Percentiles rank a stretch among this genome's conserved stretches.
Evolutionary conservation across 2,797 vertebrate species (phyloP).

Genomic region (Pipistrellus pipistrellus): DNA sequence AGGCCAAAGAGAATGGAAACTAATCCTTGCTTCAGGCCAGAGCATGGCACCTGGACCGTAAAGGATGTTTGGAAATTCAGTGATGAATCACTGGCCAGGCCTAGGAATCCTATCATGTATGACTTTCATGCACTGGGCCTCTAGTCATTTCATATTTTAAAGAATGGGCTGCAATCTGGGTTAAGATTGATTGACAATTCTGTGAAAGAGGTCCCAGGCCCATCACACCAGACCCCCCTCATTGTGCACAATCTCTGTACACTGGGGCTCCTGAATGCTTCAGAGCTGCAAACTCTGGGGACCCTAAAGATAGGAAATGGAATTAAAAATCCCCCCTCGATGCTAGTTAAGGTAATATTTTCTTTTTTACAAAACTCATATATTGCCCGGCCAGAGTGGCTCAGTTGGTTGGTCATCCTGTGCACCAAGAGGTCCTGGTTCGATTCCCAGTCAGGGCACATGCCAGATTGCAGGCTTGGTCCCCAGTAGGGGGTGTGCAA

Average conservation of each 20-base stretch:
- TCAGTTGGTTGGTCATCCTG: too few species aligned
- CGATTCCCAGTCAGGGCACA: too few species aligned
- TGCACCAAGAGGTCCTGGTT: too few species aligned
- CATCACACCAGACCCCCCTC: not conserved
- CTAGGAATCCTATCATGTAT: too few species aligned
- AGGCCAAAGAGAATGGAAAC: not conserved
- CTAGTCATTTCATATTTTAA: not conserved
- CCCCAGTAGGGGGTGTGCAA: too few species aligned
- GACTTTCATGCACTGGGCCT: too few species aligned
- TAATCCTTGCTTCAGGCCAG: too few species aligned
- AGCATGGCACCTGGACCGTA: not conserved
- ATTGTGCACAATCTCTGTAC: not conserved
- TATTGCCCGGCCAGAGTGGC: too few species aligned
- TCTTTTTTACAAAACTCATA: not conserved
- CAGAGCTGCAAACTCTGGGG: not conserved
- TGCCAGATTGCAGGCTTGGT: too few species aligned
- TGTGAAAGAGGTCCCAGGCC: not conserved
- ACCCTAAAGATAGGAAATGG: not conserved
- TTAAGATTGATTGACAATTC: not conserved
- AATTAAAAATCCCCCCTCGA: not conserved
- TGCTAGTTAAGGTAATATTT: not conserved
- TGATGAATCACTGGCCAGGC: not conserved
- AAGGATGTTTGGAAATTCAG: not conserved
- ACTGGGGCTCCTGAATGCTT: not conserved
- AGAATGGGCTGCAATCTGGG: not conserved